phyloP scores from a whole-genome alignment of 2,888 invertebrate genomes.

The Pachymerium ferrugineum region DNA sequence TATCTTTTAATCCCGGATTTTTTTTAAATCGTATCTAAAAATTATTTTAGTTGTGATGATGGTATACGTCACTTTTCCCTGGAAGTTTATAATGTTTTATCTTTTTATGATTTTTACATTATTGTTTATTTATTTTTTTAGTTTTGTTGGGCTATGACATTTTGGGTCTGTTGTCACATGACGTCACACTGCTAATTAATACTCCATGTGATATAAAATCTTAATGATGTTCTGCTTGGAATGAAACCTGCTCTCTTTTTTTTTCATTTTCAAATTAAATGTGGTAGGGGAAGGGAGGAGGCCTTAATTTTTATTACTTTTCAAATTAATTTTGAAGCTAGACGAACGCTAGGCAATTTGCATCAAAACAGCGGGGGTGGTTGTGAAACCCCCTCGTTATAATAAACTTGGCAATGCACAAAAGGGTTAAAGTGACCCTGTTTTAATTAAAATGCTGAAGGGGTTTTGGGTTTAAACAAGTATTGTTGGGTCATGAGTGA shows the following conservation, averaged over 20 bases:
- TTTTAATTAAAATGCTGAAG: background rate
- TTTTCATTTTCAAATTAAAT: slow-evolving; percentile 16
- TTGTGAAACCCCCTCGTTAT: background rate
- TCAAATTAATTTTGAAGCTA: slow-evolving; percentile 20
- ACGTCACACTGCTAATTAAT: slow-evolving; percentile 14
- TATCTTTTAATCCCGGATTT: too few relatives aligned
- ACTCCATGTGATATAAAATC: slow-evolving; percentile 5
- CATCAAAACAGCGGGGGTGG: slow-evolving; percentile 7
- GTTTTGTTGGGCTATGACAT: background rate
- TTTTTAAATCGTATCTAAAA: too few relatives aligned
- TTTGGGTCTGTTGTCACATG: background rate
- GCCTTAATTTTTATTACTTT: slow-evolving; percentile 16
- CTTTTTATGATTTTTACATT: background rate
- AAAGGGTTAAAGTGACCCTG: slow-evolving; percentile 5
- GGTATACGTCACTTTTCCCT: too few relatives aligned
- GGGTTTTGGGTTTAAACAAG: background rate
- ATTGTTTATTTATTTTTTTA: background rate
- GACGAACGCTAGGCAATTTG: slow-evolving; percentile 13
- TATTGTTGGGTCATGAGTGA: background rate
- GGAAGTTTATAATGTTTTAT: background rate
- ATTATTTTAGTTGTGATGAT: too few relatives aligned
- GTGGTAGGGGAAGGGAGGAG: background rate
- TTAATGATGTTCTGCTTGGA: slow-evolving; percentile 19
- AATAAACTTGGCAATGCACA: background rate
- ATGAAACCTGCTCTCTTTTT: background rate